Conservation (phyloP, 2,888 invertebrate genomes). For the Ormyrus nitidulus region DNA sequence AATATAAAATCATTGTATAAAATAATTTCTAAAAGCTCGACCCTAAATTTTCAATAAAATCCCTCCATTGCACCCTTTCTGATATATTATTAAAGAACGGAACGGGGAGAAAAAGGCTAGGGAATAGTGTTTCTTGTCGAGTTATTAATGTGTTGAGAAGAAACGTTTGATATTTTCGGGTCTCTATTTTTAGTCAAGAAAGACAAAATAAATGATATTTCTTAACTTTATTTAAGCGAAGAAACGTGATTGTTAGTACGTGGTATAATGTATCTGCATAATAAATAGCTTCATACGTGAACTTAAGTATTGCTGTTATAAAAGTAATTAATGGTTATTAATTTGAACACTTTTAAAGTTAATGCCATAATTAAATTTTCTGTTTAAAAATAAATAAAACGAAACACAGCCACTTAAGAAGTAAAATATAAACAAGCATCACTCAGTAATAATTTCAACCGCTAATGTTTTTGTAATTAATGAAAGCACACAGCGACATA, state of each 20-base stretch:
- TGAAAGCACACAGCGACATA: background rate
- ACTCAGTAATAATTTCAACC: too few species aligned
- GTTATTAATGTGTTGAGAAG: background rate
- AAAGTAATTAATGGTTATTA: too few species aligned
- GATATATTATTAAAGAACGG: constrained; percentile 40
- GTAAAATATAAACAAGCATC: too few species aligned
- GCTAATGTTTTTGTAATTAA: too few species aligned
- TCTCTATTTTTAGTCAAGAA: constrained; percentile 42
- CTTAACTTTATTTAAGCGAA: constrained; percentile 3
- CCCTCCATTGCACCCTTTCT: constrained; percentile 37
- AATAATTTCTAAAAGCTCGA: constrained; percentile 38
- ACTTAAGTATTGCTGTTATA: too few species aligned
- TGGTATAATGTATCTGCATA: too few species aligned
- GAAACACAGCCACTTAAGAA: too few species aligned
- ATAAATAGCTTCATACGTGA: too few species aligned
- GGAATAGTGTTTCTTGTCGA: constrained; percentile 33
- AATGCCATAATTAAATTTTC: too few species aligned
- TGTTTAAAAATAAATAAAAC: too few species aligned
- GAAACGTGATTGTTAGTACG: too few species aligned
- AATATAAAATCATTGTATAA: background rate
- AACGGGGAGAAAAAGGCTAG: background rate
- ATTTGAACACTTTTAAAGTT: too few species aligned
- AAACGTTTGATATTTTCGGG: constrained; percentile 36
- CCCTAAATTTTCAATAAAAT: constrained; percentile 38
- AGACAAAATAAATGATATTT: constrained; percentile 4